These are phyloP conservation scores for Leptopilina clavipes DNA, from an alignment of 1,140 invertebrate genomes.

Conservation along the genomic window DNA sequence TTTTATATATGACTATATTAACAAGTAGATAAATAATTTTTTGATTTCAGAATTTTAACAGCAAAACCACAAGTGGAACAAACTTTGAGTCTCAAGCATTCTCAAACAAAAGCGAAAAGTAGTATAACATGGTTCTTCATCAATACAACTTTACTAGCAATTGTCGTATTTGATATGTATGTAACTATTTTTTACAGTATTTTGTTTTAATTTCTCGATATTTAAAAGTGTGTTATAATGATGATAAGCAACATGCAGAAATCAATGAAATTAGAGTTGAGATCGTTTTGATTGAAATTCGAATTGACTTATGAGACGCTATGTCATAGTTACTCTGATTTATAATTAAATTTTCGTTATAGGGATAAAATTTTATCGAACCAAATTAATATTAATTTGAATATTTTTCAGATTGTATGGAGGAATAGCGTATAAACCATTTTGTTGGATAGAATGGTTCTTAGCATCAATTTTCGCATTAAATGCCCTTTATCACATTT, in stretches of 20 bases:
- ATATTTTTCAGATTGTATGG: conserved; percentile 60
- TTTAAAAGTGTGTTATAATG: not conserved
- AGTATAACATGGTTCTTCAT: conserved; percentile 66
- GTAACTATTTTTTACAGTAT: not conserved
- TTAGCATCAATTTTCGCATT: conserved; percentile 63
- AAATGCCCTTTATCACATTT: conserved; percentile 65
- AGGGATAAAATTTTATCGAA: not conserved
- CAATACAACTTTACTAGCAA: conserved; percentile 59
- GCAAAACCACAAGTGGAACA: conserved; percentile 68
- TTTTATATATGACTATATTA: not conserved
- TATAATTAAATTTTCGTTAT: conserved; percentile 21
- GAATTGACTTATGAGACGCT: not conserved
- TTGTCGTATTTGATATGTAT: conserved; percentile 66
- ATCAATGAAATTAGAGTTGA: conserved; percentile 33
- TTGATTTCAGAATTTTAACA: conserved; percentile 59
- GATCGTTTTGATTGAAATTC: conserved; percentile 26
- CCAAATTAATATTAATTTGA: not conserved
- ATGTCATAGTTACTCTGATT: conserved; percentile 32
- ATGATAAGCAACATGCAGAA: conserved; percentile 3
- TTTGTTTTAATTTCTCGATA: not conserved
- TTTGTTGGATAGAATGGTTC: conserved; percentile 66
- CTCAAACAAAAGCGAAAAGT: conserved; percentile 60
- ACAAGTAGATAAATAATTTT: conserved; percentile 1
- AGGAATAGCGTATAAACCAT: conserved; percentile 62
- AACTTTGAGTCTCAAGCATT: conserved; percentile 60